These are phyloP conservation scores for Seriola quinqueradiata DNA, from an alignment of 2,113 vertebrate species.

Conservation along the genomic window DNA sequence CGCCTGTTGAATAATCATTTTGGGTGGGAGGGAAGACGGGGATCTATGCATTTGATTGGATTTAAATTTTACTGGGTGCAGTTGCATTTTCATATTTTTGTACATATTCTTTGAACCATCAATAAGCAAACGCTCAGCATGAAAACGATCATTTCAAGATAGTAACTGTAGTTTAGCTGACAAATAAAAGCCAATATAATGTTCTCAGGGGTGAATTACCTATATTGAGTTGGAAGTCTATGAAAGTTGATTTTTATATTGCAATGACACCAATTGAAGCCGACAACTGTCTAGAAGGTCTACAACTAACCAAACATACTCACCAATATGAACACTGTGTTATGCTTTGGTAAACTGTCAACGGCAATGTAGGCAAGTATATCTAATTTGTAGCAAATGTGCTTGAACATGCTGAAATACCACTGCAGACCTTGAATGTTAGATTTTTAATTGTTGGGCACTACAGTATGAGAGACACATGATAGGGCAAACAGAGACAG, in stretches of 20 bases:
- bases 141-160: no score
- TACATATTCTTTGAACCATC: background rate
- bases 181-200: background rate
- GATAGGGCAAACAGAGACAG: background rate
- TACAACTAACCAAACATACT: background rate
- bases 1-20: background rate
- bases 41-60: background rate
- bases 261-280: constrained; percentile 10
- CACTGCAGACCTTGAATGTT: background rate
- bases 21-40: no score
- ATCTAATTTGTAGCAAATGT: background rate
- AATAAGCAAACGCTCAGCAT: background rate
- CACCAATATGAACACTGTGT: background rate
- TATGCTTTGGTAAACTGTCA: background rate
- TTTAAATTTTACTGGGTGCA: background rate
- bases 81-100: background rate
- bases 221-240: background rate
- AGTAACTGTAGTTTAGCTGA: background rate
- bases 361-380: background rate
- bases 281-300: no score
- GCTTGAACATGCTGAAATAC: background rate
- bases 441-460: background rate
- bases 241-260: background rate
- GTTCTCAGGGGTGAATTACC: background rate
- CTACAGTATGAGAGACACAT: background rate